Percentiles rank a stretch among this genome's conserved stretches.
These are phyloP conservation scores for Agonopterix alstromeriana DNA, from an alignment of 2,888 invertebrate genomes.

Conservation along the genomic window DNA sequence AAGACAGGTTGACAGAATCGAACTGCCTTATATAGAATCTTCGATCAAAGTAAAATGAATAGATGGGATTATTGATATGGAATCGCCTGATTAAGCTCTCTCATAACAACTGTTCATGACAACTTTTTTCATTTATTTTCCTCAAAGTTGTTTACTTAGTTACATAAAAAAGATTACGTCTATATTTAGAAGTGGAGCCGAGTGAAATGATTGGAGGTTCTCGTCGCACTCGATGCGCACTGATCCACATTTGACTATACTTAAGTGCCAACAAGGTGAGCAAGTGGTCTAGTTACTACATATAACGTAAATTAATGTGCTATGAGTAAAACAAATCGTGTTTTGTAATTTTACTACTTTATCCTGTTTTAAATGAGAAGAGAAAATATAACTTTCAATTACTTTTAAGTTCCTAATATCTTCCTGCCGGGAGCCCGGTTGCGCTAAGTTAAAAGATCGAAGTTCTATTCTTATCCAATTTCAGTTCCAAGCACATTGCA, in stretches of 20 bases:
- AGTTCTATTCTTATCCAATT: too few species aligned
- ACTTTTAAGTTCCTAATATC: too few species aligned
- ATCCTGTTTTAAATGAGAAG: neutral
- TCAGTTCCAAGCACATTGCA: too few species aligned
- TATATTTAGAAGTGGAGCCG: conserved; percentile 1
- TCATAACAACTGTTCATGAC: too few species aligned
- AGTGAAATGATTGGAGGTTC: conserved; percentile 21
- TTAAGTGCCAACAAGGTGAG: conserved; percentile 16
- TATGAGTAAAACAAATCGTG: conserved; percentile 3
- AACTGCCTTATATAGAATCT: too few species aligned
- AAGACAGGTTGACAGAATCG: too few species aligned
- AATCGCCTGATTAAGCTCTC: too few species aligned
- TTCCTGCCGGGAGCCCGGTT: too few species aligned
- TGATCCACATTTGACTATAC: conserved; percentile 21
- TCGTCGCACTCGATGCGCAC: conserved; percentile 27
- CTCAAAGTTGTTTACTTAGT: conserved; percentile 1
- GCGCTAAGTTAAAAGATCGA: too few species aligned
- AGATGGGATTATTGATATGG: too few species aligned
- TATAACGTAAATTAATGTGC: conserved; percentile 4
- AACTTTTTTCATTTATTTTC: neutral
- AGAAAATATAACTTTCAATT: too few species aligned
- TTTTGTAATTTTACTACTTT: neutral
- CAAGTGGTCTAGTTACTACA: conserved; percentile 12
- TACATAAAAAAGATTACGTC: conserved; percentile 5
- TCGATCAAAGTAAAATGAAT: too few species aligned